Evolutionary conservation across 1,140 invertebrate species (phyloP), one percentile per base, ranked within the genome.

Genomic region (Brachionus rotundiformis): DNA sequence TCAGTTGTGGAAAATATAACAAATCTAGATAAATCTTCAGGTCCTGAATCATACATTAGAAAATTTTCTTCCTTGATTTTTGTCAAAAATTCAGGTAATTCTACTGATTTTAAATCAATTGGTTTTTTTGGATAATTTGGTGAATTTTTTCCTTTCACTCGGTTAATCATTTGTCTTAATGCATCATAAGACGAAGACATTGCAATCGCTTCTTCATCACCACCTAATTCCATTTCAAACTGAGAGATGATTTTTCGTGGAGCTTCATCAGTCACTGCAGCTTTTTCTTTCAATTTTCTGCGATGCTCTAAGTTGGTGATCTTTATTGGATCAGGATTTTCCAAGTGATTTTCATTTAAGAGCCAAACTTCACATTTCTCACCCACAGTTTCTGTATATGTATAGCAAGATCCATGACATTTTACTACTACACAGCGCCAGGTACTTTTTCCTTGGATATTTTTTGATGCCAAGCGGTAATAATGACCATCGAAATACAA

Each of bases 51-150:
- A 31, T 31, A 65, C 13, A 31, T 31, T 13, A 65, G n/a, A 65
- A 65, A 65, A 29, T 31, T 33, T 13, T 65, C 61, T 31, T 11
- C 27, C 27, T 65, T 65, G 13, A 54, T 49, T 49, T 49, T 49
- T 49, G 47, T 61, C 23, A 61, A 61, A 61, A 61, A 61, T 10
- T 61, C n/a, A 23, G 59, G 59, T 23, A 61, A 61, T 61, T 61
- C 59, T 10, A 61, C 23, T 23, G 59, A 61, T 61, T 61, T 61
- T 11, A 61, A 61, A 25, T 25, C n/a, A 23, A 10, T 19, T 16
- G 59, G 59, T 23, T 61, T 23, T 23, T 23, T 61, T 23, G 59
- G 59, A 25, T 61, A 61, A 61, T 61, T 25, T 23, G 59, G 59
- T 25, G n/a, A 23, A 25, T 10, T 25, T 61, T 61, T 61, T 10